Conservation (phyloP, 2,113 vertebrate species). For the Mesembrinibis cayennensis region DNA sequence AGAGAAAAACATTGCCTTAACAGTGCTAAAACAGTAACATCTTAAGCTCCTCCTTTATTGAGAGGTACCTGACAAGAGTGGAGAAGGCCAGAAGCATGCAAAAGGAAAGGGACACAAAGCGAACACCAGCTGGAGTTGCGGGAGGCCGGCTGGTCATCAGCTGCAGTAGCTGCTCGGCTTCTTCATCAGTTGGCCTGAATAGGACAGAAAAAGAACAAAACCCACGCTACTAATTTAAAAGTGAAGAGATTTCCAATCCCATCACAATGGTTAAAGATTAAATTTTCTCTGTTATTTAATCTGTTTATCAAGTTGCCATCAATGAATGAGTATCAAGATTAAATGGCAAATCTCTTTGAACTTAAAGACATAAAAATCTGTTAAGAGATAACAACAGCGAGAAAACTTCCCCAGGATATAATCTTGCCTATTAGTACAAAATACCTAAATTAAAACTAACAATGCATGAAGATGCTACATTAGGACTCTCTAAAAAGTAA, state of each 20-base stretch:
- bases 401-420: not conserved
- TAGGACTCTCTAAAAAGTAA: not conserved
- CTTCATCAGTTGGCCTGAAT: constrained; percentile 93
- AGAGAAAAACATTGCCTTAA: not conserved
- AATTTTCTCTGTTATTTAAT: not conserved
- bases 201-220: not conserved
- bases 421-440: not conserved
- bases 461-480: not conserved
- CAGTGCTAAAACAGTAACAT: rapidly evolving
- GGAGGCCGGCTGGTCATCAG: constrained; percentile 97
- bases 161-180: constrained; percentile 93
- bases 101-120: constrained; percentile 96
- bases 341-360: not conserved
- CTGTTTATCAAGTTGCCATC: not conserved
- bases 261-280: not conserved
- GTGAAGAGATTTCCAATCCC: not conserved
- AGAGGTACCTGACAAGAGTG: constrained; percentile 89
- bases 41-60: not conserved
- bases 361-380: not conserved
- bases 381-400: not conserved
- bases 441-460: not conserved
- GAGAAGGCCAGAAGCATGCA: constrained; percentile 97
- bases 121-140: constrained; percentile 92
- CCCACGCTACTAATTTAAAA: not conserved
- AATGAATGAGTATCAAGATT: not conserved